Conservation (phyloP, 2,113 vertebrate species). For the Phaetusa simplex region DNA sequence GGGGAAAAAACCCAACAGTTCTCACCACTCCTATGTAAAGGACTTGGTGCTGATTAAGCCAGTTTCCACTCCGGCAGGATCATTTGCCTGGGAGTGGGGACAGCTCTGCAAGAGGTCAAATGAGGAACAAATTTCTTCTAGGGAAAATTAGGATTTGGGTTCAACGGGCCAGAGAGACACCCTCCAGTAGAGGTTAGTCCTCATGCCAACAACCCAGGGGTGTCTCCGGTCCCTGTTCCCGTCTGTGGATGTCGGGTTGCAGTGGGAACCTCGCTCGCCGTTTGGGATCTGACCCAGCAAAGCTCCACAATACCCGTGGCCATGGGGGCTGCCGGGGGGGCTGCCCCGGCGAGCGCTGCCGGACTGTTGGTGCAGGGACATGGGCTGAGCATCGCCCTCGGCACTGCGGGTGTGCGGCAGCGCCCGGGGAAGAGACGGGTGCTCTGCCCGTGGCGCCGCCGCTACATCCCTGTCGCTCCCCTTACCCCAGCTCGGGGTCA, state of each 20-base stretch:
- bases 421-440: not conserved
- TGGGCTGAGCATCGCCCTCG: not conserved
- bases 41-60: slow-evolving; percentile 38
- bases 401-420: not conserved
- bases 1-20: not conserved
- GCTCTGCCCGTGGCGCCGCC: fast-evolving
- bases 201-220: not conserved
- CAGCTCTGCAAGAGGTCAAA: not conserved
- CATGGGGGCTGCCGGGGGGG: not conserved
- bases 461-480: fast-evolving
- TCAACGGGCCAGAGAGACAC: not conserved
- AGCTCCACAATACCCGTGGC: fast-evolving
- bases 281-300: not conserved
- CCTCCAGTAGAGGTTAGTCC: not conserved
- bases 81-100: not conserved
- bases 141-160: not conserved
- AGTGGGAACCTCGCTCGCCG: fast-evolving
- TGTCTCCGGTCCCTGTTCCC: not conserved
- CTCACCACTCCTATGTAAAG: slow-evolving; percentile 48
- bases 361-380: not conserved
- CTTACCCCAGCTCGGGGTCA: not conserved
- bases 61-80: not conserved
- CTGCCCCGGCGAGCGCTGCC: not conserved
- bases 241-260: not conserved
- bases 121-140: not conserved